Percentiles rank a stretch among this genome's conserved stretches.
phyloP scores from a whole-genome alignment of 2,888 invertebrate species.

The Clivina fossor region DNA sequence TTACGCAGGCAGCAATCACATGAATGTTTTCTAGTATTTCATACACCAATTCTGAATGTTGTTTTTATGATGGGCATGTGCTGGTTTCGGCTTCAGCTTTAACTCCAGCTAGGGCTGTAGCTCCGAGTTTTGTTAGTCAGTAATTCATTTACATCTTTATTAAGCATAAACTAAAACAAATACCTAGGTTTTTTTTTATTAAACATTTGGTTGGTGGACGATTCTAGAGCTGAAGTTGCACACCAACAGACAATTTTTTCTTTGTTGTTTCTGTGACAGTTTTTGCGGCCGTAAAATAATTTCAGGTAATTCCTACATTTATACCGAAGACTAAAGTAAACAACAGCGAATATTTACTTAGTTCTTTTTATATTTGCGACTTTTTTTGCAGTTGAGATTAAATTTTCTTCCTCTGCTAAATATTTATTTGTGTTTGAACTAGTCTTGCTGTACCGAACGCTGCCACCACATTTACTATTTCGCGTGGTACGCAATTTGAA shows the following conservation, averaged over 20 bases:
- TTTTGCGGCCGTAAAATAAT: constrained; percentile 20
- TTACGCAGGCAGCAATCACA: too few species aligned
- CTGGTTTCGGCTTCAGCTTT: constrained; percentile 5
- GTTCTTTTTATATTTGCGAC: constrained; percentile 10
- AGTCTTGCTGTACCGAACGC: too few species aligned
- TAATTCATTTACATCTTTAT: constrained; percentile 28
- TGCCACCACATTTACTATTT: too few species aligned
- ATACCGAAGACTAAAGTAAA: constrained; percentile 12
- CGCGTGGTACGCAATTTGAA: too few species aligned
- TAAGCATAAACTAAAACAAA: constrained; percentile 26
- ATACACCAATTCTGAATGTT: too few species aligned
- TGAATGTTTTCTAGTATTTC: too few species aligned
- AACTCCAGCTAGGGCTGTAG: too few species aligned
- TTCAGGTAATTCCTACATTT: constrained; percentile 23
- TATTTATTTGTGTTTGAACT: constrained; percentile 15
- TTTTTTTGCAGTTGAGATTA: constrained; percentile 14
- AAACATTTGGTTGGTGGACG: constrained; percentile 18
- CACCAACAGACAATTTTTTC: constrained; percentile 13
- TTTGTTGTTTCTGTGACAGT: constrained; percentile 8
- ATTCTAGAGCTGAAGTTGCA: not conserved
- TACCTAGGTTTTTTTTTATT: constrained; percentile 23
- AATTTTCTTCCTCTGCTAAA: constrained; percentile 9
- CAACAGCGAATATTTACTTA: constrained; percentile 19
- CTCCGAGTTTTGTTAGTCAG: constrained; percentile 27
- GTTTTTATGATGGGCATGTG: too few species aligned